A percentile compares a stretch with the other conserved stretches of the same genome.
These are phyloP conservation scores for Galbula dea DNA, from an alignment of 2,113 vertebrate species.

Conservation along the genomic window DNA sequence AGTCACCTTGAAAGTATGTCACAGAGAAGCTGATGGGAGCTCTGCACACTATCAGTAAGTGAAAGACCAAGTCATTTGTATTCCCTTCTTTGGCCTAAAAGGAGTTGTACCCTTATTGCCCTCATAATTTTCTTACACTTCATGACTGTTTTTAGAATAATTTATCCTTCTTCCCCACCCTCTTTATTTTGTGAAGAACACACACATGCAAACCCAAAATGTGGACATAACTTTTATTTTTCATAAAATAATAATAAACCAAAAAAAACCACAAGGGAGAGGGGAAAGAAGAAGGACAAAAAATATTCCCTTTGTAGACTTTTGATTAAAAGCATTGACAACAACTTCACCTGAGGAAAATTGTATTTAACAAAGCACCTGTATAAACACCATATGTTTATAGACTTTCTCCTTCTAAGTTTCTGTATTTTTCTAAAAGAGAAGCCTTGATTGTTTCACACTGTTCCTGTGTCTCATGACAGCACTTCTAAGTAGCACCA, in stretches of 20 bases:
- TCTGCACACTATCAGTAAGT: neutral
- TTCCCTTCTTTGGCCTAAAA: neutral
- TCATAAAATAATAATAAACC: neutral
- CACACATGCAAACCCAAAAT: neutral
- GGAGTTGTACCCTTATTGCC: neutral
- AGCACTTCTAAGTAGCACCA: neutral
- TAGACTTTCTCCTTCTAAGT: neutral
- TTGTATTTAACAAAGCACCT: conserved; percentile 9
- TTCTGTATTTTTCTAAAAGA: neutral
- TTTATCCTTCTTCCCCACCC: neutral
- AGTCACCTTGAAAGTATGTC: neutral
- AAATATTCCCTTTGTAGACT: neutral
- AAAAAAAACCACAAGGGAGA: neutral
- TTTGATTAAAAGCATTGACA: conserved; percentile 43
- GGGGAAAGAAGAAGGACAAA: neutral
- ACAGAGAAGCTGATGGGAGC: neutral
- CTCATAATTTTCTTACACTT: neutral
- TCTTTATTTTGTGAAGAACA: neutral
- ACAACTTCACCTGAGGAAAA: conserved; percentile 19
- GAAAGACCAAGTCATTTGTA: neutral
- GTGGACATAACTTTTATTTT: neutral
- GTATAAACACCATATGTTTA: conserved; percentile 50
- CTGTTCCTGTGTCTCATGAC: neutral
- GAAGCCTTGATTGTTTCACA: neutral
- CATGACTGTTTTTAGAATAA: neutral